Evolutionary conservation across 2,113 vertebrate genomes (phyloP).

Genomic region (Gymnocephalus cernua): DNA sequence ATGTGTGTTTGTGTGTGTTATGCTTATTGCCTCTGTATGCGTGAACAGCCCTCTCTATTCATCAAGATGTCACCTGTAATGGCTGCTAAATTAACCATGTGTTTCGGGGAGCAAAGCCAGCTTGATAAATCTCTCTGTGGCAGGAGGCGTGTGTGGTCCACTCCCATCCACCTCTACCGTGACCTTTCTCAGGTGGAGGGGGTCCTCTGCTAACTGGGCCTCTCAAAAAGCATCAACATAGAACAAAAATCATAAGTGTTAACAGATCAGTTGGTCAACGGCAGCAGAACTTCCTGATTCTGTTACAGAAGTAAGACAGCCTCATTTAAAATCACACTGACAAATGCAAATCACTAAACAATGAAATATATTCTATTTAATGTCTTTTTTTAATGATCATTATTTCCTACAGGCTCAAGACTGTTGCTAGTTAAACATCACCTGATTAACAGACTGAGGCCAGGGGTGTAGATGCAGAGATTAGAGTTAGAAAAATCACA

Average conservation of each 20-base stretch:
- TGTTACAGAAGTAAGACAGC: neutral
- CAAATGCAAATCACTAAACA: neutral
- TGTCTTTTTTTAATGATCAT: neutral
- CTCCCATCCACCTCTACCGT: constrained; percentile 77
- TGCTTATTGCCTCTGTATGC: constrained; percentile 79
- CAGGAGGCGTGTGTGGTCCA: constrained; percentile 78
- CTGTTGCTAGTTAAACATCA: neutral
- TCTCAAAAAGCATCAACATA: constrained; percentile 10
- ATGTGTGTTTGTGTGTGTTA: constrained; percentile 75
- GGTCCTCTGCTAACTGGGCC: constrained; percentile 21
- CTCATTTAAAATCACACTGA: constrained; percentile 24
- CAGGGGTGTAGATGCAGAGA: neutral
- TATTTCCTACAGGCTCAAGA: neutral
- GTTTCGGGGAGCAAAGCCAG: constrained; percentile 78
- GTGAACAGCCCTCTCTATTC: constrained; percentile 79
- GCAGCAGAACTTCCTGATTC: constrained; percentile 5
- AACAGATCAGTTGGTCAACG: constrained; percentile 7
- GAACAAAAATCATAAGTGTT: constrained; percentile 15
- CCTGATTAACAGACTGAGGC: neutral
- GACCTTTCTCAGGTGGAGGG: constrained; percentile 66
- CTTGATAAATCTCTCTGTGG: constrained; percentile 82
- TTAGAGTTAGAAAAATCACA: neutral
- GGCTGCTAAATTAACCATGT: constrained; percentile 87
- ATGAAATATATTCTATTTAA: neutral
- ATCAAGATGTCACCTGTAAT: constrained; percentile 85